Conservation (phyloP, 2,888 invertebrate species). For the Pecten maximus region DNA sequence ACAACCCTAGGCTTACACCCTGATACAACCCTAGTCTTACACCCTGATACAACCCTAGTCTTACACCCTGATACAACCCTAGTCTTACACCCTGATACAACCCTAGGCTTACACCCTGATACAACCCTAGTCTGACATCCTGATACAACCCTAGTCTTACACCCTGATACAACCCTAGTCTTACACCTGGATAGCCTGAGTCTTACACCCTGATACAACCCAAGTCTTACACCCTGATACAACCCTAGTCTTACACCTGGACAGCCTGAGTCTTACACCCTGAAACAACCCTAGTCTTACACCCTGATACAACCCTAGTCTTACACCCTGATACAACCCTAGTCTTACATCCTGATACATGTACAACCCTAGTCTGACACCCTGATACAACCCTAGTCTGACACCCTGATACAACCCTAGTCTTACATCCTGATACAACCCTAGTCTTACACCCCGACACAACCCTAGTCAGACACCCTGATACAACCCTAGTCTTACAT, state of each 20-base stretch:
- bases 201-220: background rate
- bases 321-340: background rate
- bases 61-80: background rate
- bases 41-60: background rate
- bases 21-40: background rate
- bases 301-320: background rate
- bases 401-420: background rate
- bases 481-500: background rate
- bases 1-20: background rate
- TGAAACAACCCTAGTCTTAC: background rate
- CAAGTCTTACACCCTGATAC: background rate
- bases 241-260: background rate
- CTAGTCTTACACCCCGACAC: background rate
- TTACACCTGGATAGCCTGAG: background rate
- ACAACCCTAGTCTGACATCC: background rate
- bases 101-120: background rate
- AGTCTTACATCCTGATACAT: background rate
- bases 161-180: background rate
- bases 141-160: background rate
- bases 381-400: background rate
- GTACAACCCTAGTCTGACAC: background rate
- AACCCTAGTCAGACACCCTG: background rate
- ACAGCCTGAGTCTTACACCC: background rate
- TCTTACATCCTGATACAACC: background rate
- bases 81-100: background rate